These are phyloP conservation scores for Siphamia tubifer DNA, from an alignment of 2,113 vertebrate species.

Conservation along the genomic window DNA sequence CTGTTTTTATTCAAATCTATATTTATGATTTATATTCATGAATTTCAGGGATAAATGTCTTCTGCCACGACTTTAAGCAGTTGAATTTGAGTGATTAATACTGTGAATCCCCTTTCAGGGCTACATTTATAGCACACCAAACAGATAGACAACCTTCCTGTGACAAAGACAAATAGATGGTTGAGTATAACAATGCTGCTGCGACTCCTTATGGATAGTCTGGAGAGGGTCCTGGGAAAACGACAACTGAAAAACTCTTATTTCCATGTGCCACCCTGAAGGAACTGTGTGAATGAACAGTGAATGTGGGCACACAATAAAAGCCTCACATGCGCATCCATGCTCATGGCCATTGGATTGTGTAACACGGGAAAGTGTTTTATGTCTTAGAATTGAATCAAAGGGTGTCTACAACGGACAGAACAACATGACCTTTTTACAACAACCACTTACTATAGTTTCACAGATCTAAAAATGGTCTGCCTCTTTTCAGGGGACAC, in stretches of 20 bases:
- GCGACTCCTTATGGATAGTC: background rate
- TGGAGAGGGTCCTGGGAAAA: conserved; percentile 1
- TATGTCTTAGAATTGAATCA: conserved; percentile 8
- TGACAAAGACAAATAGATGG: conserved; percentile 47
- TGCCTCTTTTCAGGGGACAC: background rate
- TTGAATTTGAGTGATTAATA: conserved; percentile 30
- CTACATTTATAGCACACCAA: background rate
- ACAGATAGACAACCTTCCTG: conserved; percentile 20
- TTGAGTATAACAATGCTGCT: background rate
- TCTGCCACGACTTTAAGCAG: background rate
- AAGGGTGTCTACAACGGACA: background rate
- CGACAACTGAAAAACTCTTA: background rate
- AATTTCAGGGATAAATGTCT: background rate
- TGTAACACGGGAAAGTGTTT: background rate
- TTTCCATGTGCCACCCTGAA: background rate
- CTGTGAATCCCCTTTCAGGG: conserved; percentile 13
- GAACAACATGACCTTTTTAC: background rate
- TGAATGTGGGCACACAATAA: background rate
- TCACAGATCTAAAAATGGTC: background rate
- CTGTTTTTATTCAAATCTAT: background rate
- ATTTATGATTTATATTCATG: background rate
- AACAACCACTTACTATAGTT: background rate
- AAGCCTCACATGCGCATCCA: conserved; percentile 2
- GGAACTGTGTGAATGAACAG: conserved; percentile 21
- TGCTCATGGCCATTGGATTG: background rate